Evolutionary conservation across 2,888 invertebrate species (phyloP).

Genomic region (Baccha elongata): DNA sequence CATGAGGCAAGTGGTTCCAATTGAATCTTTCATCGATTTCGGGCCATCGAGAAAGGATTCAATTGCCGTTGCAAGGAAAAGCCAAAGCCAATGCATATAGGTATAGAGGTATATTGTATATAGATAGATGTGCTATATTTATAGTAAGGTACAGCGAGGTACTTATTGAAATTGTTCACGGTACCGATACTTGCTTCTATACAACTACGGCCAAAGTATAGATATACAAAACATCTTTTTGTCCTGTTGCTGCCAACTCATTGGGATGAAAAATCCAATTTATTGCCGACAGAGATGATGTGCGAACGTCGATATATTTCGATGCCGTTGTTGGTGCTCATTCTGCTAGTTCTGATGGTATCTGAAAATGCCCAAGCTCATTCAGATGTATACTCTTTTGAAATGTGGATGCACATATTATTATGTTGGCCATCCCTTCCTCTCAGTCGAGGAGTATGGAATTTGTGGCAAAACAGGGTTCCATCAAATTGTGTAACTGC

Average conservation of each 20-base stretch:
- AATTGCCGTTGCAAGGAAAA: conserved; percentile 64
- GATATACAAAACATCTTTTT: conserved; percentile 66
- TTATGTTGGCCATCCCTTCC: conserved; percentile 34
- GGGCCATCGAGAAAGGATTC: conserved; percentile 64
- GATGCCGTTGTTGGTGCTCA: background rate
- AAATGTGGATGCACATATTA: conserved; percentile 42
- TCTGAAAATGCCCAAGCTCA: conserved; percentile 3
- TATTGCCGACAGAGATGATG: conserved; percentile 61
- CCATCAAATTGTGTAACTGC: conserved; percentile 11
- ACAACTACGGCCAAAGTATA: conserved; percentile 17
- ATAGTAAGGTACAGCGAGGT: background rate
- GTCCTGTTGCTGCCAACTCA: conserved; percentile 63
- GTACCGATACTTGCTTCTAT: background rate
- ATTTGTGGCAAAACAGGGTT: conserved; percentile 48
- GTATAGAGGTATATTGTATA: background rate
- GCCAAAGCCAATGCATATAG: conserved; percentile 32
- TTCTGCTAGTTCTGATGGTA: background rate
- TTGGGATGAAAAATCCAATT: conserved; percentile 70
- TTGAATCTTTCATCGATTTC: conserved; percentile 69
- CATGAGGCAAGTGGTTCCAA: conserved; percentile 69
- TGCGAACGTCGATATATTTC: conserved; percentile 41
- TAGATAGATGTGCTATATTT: background rate
- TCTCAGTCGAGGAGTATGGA: conserved; percentile 26
- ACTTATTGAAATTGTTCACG: conserved; percentile 5
- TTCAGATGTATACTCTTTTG: conserved; percentile 22